A percentile compares a stretch with the other conserved stretches of the same genome.
phyloP scores from a whole-genome alignment of 2,113 vertebrate genomes.

The Rhabdornis inornatus region DNA sequence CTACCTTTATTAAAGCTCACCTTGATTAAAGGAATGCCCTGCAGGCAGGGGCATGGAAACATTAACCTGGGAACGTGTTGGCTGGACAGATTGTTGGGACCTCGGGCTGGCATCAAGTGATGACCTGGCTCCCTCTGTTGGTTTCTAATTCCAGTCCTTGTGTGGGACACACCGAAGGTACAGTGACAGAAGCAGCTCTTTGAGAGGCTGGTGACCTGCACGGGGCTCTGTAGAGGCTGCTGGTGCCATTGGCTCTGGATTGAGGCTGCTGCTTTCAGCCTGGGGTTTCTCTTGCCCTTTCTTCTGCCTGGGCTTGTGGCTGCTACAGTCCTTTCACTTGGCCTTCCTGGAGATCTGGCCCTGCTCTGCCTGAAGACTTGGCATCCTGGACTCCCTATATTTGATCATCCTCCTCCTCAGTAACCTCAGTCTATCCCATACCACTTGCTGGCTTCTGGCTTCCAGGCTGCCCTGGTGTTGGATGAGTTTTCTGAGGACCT shows the following conservation, averaged over 20 bases:
- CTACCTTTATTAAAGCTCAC: neutral
- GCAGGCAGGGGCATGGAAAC: neutral
- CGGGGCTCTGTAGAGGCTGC: neutral
- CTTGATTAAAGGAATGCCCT: neutral
- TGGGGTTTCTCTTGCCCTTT: neutral
- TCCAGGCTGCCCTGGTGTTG: neutral
- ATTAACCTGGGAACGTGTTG: neutral
- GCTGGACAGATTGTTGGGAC: neutral
- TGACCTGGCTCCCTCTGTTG: conserved; percentile 24
- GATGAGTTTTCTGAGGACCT: neutral
- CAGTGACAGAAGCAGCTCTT: neutral
- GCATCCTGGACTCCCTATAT: neutral
- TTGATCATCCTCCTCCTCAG: neutral
- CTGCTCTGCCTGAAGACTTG: neutral
- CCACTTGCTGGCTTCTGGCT: neutral
- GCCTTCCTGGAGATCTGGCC: neutral
- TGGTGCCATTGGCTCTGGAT: neutral
- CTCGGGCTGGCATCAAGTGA: accelerated
- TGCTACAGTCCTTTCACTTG: neutral
- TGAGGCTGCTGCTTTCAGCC: neutral
- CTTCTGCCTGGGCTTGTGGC: neutral
- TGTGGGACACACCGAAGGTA: neutral
- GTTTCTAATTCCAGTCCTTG: neutral
- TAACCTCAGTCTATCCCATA: neutral
- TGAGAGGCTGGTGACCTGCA: neutral